Evolutionary conservation across 1,140 invertebrate species (phyloP).

Genomic region (Calycopis cecrops): DNA sequence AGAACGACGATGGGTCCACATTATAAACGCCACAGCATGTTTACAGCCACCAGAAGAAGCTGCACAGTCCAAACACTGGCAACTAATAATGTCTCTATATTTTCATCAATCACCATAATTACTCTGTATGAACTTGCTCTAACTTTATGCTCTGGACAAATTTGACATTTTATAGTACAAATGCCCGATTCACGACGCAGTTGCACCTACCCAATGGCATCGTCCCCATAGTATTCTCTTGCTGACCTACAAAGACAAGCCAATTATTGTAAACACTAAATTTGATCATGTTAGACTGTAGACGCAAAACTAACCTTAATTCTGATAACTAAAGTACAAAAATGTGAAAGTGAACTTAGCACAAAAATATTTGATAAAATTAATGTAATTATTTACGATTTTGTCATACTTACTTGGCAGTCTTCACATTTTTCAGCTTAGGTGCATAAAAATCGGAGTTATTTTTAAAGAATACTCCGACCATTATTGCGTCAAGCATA

Average conservation of each 20-base stretch:
- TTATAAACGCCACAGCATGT: slow-evolving; percentile 42
- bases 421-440: too few species aligned
- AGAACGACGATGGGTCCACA: slow-evolving; percentile 49
- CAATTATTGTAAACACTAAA: too few species aligned
- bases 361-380: too few species aligned
- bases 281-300: too few species aligned
- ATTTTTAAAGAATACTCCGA: too few species aligned
- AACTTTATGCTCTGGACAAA: slow-evolving; percentile 35
- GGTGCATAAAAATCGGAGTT: too few species aligned
- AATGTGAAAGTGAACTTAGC: too few species aligned
- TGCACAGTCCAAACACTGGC: slow-evolving; percentile 28
- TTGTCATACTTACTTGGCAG: too few species aligned
- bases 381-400: too few species aligned
- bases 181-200: slow-evolving; percentile 18
- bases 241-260: slow-evolving; percentile 20
- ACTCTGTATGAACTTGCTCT: slow-evolving; percentile 21
- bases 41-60: slow-evolving; percentile 28
- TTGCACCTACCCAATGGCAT: slow-evolving; percentile 28
- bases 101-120: slow-evolving; percentile 24
- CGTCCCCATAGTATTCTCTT: slow-evolving; percentile 26
- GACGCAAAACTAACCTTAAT: too few species aligned
- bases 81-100: slow-evolving; percentile 20
- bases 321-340: too few species aligned
- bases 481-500: too few species aligned
- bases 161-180: slow-evolving; percentile 28